A percentile compares a stretch with the other conserved stretches of the same genome.
Evolutionary conservation across 2,888 invertebrate genomes (phyloP).

Genomic region (Bugula neritina): DNA sequence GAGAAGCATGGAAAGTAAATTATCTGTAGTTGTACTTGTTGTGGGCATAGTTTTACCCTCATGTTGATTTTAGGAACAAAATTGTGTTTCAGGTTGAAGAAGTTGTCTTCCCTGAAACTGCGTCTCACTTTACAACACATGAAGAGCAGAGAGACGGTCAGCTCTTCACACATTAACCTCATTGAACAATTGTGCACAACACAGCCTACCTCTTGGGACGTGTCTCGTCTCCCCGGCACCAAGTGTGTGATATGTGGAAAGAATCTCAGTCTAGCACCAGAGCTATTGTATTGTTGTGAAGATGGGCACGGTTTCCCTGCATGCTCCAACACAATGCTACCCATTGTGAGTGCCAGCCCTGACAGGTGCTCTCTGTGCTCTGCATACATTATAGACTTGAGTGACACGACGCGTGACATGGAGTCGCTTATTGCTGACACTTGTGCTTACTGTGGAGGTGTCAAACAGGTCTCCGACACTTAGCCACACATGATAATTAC

Average conservation of each 20-base stretch:
- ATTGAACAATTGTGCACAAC: not conserved
- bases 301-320: not conserved
- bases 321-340: not conserved
- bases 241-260: not conserved
- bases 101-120: not conserved
- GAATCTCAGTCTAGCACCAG: not conserved
- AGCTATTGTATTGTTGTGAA: not conserved
- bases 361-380: not conserved
- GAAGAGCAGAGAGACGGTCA: not conserved
- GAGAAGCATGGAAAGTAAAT: too few species aligned
- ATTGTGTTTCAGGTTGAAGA: not conserved
- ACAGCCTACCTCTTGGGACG: not conserved
- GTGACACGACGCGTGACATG: not conserved
- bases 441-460: not conserved
- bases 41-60: too few species aligned
- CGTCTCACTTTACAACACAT: not conserved
- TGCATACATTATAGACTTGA: not conserved
- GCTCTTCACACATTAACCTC: not conserved
- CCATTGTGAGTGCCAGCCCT: not conserved
- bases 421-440: not conserved
- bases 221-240: not conserved
- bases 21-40: too few species aligned
- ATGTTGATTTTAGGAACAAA: too few species aligned
- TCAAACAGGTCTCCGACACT: not conserved
- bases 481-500: too few species aligned